These are phyloP conservation scores for Lagorchestes hirsutus DNA, from an alignment of 2,797 vertebrate genomes.

Conservation along the genomic window DNA sequence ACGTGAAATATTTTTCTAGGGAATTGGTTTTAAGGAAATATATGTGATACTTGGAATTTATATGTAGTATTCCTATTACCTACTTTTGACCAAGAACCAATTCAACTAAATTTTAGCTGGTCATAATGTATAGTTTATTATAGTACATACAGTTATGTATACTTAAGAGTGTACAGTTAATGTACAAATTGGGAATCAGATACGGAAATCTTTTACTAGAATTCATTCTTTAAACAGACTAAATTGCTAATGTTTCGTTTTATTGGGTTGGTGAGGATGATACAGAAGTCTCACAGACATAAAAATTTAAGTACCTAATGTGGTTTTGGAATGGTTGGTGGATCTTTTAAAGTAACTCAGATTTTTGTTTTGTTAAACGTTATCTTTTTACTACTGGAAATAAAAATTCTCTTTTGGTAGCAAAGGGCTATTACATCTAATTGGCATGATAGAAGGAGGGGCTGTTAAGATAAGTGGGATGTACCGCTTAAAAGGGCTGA, in stretches of 20 bases:
- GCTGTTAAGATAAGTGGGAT: neutral
- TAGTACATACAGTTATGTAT: slow-evolving; percentile 54
- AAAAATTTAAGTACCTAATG: slow-evolving; percentile 49
- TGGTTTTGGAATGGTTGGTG: slow-evolving; percentile 19
- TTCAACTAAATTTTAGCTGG: slow-evolving; percentile 11
- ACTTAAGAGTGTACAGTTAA: slow-evolving; percentile 31
- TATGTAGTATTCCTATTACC: neutral
- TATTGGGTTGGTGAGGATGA: slow-evolving; percentile 17
- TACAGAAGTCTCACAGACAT: slow-evolving; percentile 16
- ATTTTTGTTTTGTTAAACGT: slow-evolving; percentile 28
- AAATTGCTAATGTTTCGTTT: slow-evolving; percentile 39
- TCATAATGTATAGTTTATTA: slow-evolving; percentile 29
- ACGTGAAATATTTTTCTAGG: neutral
- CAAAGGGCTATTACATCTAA: slow-evolving; percentile 62
- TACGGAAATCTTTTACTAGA: slow-evolving; percentile 33
- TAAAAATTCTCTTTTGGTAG: slow-evolving; percentile 18
- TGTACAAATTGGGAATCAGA: neutral
- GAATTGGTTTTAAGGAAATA: neutral
- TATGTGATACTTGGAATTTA: neutral
- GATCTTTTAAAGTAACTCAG: slow-evolving; percentile 28
- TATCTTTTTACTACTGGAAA: slow-evolving; percentile 22
- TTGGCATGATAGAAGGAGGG: slow-evolving; percentile 38
- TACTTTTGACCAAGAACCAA: neutral
- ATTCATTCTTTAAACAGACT: slow-evolving; percentile 24
- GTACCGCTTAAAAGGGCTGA: neutral